phyloP scores from a whole-genome alignment of 2,797 vertebrate genomes.

The Rhynchonycteris naso region DNA sequence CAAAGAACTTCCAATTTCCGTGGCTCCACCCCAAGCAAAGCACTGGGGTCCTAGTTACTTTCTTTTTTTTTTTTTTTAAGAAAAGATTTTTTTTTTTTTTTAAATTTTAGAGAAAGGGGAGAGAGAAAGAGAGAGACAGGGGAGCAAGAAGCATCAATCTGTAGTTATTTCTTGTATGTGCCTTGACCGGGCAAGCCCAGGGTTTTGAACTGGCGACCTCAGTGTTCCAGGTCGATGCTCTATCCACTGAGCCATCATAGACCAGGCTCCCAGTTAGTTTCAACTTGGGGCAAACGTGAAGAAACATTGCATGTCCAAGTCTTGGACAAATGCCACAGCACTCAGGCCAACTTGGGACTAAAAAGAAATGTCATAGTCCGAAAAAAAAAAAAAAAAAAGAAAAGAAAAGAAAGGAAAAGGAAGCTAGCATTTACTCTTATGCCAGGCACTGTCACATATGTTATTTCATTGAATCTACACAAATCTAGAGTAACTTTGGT shows the following conservation, averaged over 20 bases:
- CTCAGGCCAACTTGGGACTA: slow-evolving; percentile 54
- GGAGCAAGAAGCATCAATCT: too few relatives aligned
- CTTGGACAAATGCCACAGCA: slow-evolving; percentile 58
- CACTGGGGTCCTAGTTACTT: neutral
- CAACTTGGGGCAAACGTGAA: neutral
- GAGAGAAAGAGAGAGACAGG: too few relatives aligned
- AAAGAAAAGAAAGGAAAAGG: slow-evolving; percentile 56
- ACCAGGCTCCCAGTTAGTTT: neutral
- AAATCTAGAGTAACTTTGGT: slow-evolving; percentile 16
- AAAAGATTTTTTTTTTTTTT: too few relatives aligned
- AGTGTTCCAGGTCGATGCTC: too few relatives aligned
- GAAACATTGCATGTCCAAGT: neutral
- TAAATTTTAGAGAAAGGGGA: too few relatives aligned
- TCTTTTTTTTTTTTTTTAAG: too few relatives aligned
- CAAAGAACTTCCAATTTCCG: neutral
- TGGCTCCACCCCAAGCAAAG: neutral
- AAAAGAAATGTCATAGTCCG: slow-evolving; percentile 70
- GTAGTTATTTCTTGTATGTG: too few relatives aligned
- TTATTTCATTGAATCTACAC: slow-evolving; percentile 32
- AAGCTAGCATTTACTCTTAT: slow-evolving; percentile 52
- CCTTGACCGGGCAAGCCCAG: too few relatives aligned
- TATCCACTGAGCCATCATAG: too few relatives aligned
- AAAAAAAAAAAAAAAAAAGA: slow-evolving; percentile 62
- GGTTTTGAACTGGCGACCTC: too few relatives aligned
- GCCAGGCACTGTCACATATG: slow-evolving; percentile 55